A percentile compares a stretch with the other conserved stretches of the same genome.
These are phyloP conservation scores for Nyctibius bracteatus DNA, from an alignment of 2,113 vertebrate genomes.

Conservation along the genomic window DNA sequence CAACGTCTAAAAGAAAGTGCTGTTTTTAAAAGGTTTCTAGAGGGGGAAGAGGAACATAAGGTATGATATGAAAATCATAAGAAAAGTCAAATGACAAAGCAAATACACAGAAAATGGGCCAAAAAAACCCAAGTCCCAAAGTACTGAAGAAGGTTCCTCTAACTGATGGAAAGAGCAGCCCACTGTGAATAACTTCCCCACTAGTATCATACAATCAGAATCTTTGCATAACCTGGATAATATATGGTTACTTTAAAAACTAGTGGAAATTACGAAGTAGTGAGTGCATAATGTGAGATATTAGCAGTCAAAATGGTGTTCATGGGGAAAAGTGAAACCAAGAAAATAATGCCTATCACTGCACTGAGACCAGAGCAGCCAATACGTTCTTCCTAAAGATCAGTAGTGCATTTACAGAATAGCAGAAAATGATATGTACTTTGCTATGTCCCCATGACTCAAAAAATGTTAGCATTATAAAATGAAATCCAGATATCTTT, in stretches of 20 bases:
- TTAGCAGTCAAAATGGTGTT: background rate
- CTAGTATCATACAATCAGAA: background rate
- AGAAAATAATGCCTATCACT: background rate
- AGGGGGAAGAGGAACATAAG: background rate
- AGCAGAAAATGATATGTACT: background rate
- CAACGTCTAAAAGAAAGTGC: background rate
- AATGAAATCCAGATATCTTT: background rate
- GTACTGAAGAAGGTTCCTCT: background rate
- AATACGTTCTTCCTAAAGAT: background rate
- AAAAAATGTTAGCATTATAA: background rate
- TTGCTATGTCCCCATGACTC: background rate
- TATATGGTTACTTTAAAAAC: background rate
- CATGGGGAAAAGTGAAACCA: background rate
- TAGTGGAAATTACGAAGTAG: background rate
- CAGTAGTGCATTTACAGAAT: background rate
- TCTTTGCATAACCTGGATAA: background rate
- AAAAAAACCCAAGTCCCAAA: accelerated
- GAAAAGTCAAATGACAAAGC: background rate
- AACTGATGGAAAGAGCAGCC: background rate
- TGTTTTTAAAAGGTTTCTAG: background rate
- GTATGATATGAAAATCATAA: background rate
- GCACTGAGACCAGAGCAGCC: background rate
- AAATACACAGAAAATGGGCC: background rate
- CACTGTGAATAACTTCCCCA: background rate
- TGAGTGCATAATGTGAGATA: background rate